Evolutionary conservation across 1,140 invertebrate species (phyloP), one percentile per base, ranked within the genome.

Genomic region (Acromyrmex heyeri): DNA sequence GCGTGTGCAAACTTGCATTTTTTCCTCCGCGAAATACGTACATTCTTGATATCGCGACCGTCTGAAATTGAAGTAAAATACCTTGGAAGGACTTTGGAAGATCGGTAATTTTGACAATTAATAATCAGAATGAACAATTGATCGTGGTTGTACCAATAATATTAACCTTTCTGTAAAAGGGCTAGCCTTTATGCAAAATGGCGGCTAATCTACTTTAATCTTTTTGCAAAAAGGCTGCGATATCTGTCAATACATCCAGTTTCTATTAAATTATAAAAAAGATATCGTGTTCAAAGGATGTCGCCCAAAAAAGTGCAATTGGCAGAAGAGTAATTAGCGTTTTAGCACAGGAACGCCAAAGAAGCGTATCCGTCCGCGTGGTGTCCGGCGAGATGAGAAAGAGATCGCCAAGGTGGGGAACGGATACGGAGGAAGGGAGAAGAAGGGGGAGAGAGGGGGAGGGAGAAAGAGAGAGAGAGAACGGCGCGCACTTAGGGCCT

Each of bases 401-500:
- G 83, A 86, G 73, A 57, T 18, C 24, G 64, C 12, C 12, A 38
- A 27, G 72, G 70, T 27, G 53, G 21, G 70, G 65, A 14, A 57
- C 38, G 44, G 69, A 38, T 34, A 30, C 2, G 14, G 38, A 6
- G 55, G 48, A 34, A 12, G 69, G 16, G 30, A 38, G 12, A 7
- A 57, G 38, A 53, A 57, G 34, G 14, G 81, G 61, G 61, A 55
- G 10, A 64, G 48, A 34, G 34, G 65, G 62, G 75, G 88, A 86
- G 70, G 88, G 86, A 67, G 55, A 67, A 50, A 88, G 65, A 83
- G 82, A 85, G 79, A 85, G 83, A 82, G 85, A 69, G 72, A 62
- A 16, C 34, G 72, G 8, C 24, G 78, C 79, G 86, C 89, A 88
- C 89, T 90, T 88, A 88, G 89, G 88, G 85, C 90, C 89, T 90